Evolutionary conservation across 1,140 invertebrate species (phyloP), one percentile per base, ranked within the genome.

Genomic region (Manduca sexta): DNA sequence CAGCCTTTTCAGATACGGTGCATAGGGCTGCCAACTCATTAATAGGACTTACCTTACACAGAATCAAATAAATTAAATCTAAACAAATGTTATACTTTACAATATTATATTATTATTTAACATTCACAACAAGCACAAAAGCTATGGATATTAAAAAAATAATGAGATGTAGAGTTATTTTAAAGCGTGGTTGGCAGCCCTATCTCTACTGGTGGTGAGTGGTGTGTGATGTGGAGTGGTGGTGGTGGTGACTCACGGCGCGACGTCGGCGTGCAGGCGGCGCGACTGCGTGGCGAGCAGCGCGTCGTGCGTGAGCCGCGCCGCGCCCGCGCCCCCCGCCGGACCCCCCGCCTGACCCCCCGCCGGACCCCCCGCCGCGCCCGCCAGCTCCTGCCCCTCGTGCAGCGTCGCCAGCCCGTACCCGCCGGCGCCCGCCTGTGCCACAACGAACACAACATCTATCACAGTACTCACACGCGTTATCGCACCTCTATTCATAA

Each of bases 221-320:
- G 21, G 21, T 26, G 21, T 26, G 8, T 26, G 8, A 8, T 8
- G 21, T 12, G 2, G 34, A 12, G 34, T 12, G 34, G n/a, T 10
- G n/a, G 14, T 35, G 34, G 8, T 4, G 12, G 11, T 26, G 6
- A 90, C 90, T 89, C 88, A 95, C 93, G 92, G 92, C 60, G 92
- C 89, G 65, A 86, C 89, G 77, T 93, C 92, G 39, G 89, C 89
- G 84, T 92, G 92, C 37, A 93, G 91, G 54, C 92, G 87, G 56
- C 90, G 88, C 71, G 91, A 90, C 81, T 94, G 93, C 40, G 93
- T 94, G 67, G 90, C 90, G 67, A 94, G 89, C 45, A 95, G 88
- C 60, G 92, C 87, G 87, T 94, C 92, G 86, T 91, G 92, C 64
- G 93, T 95, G 66, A 95, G 89, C 58, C 93, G 90, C 49, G 91